Base-by-base conservation (phyloP, 1,140 invertebrate genomes). In the Orchestia grillus region DNA sequence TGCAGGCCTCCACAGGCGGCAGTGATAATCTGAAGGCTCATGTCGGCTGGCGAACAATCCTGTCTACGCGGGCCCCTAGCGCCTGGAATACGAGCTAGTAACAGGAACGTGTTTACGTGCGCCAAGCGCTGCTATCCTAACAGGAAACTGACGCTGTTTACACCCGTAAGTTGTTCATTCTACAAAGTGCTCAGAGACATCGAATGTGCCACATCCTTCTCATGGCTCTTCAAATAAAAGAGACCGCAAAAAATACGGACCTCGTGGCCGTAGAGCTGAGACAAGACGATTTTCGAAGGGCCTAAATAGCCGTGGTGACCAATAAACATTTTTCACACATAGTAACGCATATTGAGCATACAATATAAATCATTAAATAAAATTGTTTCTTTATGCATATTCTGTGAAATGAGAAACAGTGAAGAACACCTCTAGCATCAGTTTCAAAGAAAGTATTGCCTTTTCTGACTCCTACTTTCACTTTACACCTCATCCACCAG, bases 141-240 rank as follows among this genome's bases (percentile, higher is more conserved):
- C 92, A 94, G 92, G 92, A 94, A 94, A 44, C 43, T 44, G 44
- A 45, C 44, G 43, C 44, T 94, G 92, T 94, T 94, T 94, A 45
- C 92, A 94, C 92, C 92, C 92, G 19, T 94, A 94, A 94, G 47
- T 94, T 45, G 92, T 16, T 44, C 11, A 94, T 94, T 44, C 45
- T 47, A 94, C 92, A 94, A 94, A 94, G 36, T 40, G 92, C 43
- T 94, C 88, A 44, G 42, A 90, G 88, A 90, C 88, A 42, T 44
- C n/a, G 88, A 90, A 41, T 36, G 88, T 41, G n/a, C n/a, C n/a
- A n/a, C 88, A 28, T 90, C 43, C 41, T 41, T 90, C 41, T 42
- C 88, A 0, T 11, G 88, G 88, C 43, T 41, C 3, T 42, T 23
- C 11, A 36, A 77, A 77, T 77, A 77, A 77, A 77, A 77, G 62